These are phyloP conservation scores for Tiliacea citrago DNA, from an alignment of 2,888 invertebrate genomes.

Conservation along the genomic window DNA sequence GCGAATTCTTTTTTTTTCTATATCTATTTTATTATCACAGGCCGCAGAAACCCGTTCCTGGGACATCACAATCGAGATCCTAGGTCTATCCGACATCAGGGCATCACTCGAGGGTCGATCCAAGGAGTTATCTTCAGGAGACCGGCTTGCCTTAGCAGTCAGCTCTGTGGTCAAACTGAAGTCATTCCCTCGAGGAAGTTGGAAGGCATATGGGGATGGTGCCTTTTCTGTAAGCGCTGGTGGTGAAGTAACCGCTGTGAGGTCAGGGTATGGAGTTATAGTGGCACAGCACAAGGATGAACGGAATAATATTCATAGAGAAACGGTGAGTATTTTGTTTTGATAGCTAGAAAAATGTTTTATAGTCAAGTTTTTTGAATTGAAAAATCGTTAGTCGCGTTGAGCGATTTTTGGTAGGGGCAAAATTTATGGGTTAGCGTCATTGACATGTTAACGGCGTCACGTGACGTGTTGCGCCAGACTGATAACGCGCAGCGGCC, in stretches of 20 bases:
- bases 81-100: constrained; percentile 83
- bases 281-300: constrained; percentile 84
- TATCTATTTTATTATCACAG: constrained; percentile 69
- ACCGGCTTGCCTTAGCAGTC: constrained; percentile 80
- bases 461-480: too few relatives aligned
- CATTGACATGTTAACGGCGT: too few relatives aligned
- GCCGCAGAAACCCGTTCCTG: constrained; percentile 84
- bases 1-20: not conserved
- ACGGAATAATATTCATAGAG: constrained; percentile 84
- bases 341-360: too few relatives aligned
- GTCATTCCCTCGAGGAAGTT: constrained; percentile 79
- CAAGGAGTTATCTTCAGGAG: constrained; percentile 74
- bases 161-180: constrained; percentile 80
- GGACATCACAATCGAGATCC: constrained; percentile 87
- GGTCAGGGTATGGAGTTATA: constrained; percentile 81
- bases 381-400: too few relatives aligned
- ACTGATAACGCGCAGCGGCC: too few relatives aligned
- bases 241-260: constrained; percentile 81
- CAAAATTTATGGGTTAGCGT: too few relatives aligned
- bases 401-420: too few relatives aligned
- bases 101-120: constrained; percentile 80
- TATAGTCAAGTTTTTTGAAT: too few relatives aligned
- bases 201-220: constrained; percentile 81
- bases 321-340: constrained; percentile 77
- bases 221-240: constrained; percentile 77